phyloP scores from a whole-genome alignment of 1,140 invertebrate genomes.

The Drosophila nasuta region DNA sequence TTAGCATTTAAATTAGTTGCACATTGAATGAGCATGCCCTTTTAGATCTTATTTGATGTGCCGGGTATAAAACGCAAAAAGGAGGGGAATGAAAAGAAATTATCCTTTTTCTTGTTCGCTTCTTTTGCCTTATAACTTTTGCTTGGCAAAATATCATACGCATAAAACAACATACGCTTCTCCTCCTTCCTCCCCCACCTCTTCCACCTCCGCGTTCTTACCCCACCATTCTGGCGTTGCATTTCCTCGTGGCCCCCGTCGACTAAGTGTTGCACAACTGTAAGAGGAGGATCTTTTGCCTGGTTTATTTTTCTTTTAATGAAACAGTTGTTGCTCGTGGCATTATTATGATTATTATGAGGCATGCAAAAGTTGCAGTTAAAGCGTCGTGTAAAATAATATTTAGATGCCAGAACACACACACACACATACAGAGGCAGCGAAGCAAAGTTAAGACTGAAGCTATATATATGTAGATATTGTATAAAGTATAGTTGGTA shows the following conservation, averaged over 20 bases:
- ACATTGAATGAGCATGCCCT: no score
- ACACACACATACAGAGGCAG: neutral
- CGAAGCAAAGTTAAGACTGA: slow-evolving; percentile 18
- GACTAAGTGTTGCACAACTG: slow-evolving; percentile 2
- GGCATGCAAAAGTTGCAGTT: slow-evolving; percentile 79
- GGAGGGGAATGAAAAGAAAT: slow-evolving; percentile 50
- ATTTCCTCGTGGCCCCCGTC: no score
- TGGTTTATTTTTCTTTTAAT: slow-evolving; percentile 51
- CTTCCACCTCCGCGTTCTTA: no score
- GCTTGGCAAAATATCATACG: slow-evolving; percentile 79
- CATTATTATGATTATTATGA: slow-evolving; percentile 81
- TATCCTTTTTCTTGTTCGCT: slow-evolving; percentile 64
- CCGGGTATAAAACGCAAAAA: no score
- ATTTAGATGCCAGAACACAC: slow-evolving; percentile 66
- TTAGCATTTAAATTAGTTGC: no score
- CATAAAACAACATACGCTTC: slow-evolving; percentile 75
- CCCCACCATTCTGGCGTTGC: neutral
- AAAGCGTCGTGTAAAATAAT: slow-evolving; percentile 81
- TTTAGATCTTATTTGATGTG: no score
- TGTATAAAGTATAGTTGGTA: neutral
- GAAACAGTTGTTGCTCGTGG: slow-evolving; percentile 77
- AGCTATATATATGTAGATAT: slow-evolving; percentile 1
- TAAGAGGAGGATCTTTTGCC: slow-evolving; percentile 17
- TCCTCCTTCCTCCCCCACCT: neutral
- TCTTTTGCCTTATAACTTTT: slow-evolving; percentile 69